These are phyloP conservation scores for Vultur gryphus DNA, from an alignment of 2,797 vertebrate genomes.

Conservation along the genomic window DNA sequence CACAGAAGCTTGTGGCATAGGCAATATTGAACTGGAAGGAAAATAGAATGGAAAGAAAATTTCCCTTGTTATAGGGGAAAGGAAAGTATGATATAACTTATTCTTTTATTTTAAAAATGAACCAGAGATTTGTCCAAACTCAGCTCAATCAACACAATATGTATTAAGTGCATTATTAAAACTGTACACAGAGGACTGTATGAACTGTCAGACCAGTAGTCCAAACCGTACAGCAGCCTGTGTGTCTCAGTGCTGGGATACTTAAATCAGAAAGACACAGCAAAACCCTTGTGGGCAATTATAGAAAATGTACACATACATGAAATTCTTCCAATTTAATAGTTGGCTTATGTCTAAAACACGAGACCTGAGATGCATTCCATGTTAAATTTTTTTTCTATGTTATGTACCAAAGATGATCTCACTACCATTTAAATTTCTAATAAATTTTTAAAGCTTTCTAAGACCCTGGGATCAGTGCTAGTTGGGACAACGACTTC, in stretches of 20 bases:
- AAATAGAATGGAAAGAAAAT: not conserved
- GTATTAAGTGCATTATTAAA: not conserved
- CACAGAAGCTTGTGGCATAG: not conserved
- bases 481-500: not conserved
- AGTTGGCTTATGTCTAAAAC: not conserved
- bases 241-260: not conserved
- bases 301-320: not conserved
- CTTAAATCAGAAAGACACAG: not conserved
- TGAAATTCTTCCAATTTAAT: not conserved
- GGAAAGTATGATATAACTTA: fast-evolving
- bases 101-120: not conserved
- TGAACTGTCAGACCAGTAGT: not conserved
- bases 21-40: not conserved
- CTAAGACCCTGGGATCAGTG: slow-evolving; percentile 12
- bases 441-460: slow-evolving; percentile 36
- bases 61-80: not conserved
- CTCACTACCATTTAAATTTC: slow-evolving; percentile 28
- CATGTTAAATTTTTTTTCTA: not conserved
- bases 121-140: not conserved
- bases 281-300: not conserved
- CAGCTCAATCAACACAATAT: not conserved
- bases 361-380: not conserved
- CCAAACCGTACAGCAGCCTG: not conserved
- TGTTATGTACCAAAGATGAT: not conserved
- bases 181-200: not conserved